phyloP scores from a whole-genome alignment of 2,888 invertebrate species.

The Andrena minutula region DNA sequence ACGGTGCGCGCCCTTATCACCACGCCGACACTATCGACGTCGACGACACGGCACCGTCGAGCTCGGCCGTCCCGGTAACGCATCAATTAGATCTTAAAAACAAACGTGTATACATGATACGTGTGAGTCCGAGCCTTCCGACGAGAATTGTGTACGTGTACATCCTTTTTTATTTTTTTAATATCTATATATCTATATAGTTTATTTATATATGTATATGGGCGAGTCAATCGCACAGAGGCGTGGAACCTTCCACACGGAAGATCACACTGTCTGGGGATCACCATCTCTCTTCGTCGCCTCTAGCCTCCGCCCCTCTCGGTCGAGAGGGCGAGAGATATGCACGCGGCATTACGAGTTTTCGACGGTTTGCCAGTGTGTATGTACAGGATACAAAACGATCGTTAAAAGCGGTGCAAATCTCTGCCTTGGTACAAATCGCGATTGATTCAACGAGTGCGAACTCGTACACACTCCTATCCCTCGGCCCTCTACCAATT shows the following conservation, averaged over 20 bases:
- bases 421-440: slow-evolving; percentile 83
- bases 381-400: slow-evolving; percentile 70
- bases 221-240: slow-evolving; percentile 64
- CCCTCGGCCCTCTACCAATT: slow-evolving; percentile 78
- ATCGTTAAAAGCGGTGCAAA: slow-evolving; percentile 36
- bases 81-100: slow-evolving; percentile 53
- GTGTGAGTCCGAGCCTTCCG: slow-evolving; percentile 29
- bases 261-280: slow-evolving; percentile 40
- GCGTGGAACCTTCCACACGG: slow-evolving; percentile 32
- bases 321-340: not conserved
- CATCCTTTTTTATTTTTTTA: slow-evolving; percentile 31
- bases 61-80: slow-evolving; percentile 47
- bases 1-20: slow-evolving; percentile 3
- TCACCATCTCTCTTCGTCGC: not conserved
- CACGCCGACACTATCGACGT: not conserved
- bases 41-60: not conserved
- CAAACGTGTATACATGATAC: slow-evolving; percentile 53
- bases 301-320: not conserved
- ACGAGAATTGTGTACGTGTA: slow-evolving; percentile 43
- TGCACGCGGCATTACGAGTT: slow-evolving; percentile 20
- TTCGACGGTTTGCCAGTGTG: slow-evolving; percentile 29
- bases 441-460: slow-evolving; percentile 5
- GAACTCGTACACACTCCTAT: slow-evolving; percentile 75
- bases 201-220: slow-evolving; percentile 73
- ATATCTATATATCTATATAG: slow-evolving; percentile 66